These are phyloP conservation scores for Colinus virginianus DNA, from an alignment of 2,113 vertebrate genomes.

Conservation along the genomic window DNA sequence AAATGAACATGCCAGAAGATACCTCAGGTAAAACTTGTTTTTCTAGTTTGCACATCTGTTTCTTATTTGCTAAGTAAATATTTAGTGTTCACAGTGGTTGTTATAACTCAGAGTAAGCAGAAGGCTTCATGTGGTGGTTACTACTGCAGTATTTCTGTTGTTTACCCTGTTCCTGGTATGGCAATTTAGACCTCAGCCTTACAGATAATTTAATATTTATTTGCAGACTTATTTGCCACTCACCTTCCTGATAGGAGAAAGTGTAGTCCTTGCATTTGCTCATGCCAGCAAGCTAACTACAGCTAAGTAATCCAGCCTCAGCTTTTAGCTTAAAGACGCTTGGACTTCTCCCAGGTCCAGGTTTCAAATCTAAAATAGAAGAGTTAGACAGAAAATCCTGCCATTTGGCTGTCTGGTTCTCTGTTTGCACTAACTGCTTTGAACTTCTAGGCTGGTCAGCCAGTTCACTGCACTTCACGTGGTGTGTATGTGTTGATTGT, in stretches of 20 bases:
- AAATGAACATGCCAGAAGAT: slow-evolving; percentile 95
- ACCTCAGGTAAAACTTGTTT: slow-evolving; percentile 86
- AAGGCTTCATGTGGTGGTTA: background rate
- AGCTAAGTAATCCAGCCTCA: background rate
- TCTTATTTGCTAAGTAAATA: background rate
- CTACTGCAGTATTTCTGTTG: background rate
- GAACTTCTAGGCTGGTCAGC: background rate
- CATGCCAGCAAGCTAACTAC: background rate
- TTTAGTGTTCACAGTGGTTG: background rate
- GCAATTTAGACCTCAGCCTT: background rate
- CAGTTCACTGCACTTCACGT: background rate
- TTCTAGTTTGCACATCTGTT: background rate
- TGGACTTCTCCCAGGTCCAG: background rate
- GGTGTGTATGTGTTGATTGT: background rate
- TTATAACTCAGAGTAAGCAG: background rate
- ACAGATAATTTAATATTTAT: background rate
- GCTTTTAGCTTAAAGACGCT: background rate
- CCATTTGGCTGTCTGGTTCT: background rate
- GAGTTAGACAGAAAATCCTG: background rate
- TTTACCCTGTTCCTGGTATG: background rate
- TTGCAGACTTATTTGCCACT: fast-evolving
- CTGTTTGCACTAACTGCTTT: background rate
- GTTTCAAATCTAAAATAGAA: background rate
- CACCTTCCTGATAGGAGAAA: background rate
- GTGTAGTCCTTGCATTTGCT: background rate